Evolutionary conservation across 2,888 invertebrate species (phyloP).

Genomic region (Cataglyphis cursor): DNA sequence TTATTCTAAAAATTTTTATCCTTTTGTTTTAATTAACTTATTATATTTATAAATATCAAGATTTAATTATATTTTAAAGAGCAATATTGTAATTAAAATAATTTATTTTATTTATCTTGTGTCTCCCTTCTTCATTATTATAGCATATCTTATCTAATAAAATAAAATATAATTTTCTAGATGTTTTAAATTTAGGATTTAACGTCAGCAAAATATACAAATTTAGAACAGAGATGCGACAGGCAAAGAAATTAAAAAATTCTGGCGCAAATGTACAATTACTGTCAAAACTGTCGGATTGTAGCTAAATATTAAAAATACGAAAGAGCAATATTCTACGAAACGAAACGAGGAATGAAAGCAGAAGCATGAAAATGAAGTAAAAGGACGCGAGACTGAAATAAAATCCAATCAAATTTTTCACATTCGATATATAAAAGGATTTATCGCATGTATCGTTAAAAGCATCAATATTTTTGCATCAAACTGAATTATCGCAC

Average conservation of each 20-base stretch:
- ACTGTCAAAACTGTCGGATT: conserved; percentile 28
- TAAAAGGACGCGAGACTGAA: conserved; percentile 46
- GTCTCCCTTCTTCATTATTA: no score
- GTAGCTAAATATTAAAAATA: conserved; percentile 44
- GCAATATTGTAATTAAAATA: background rate
- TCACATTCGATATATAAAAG: conserved; percentile 57
- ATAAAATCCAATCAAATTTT: conserved; percentile 48
- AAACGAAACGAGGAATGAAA: conserved; percentile 43
- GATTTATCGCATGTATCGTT: conserved; percentile 47
- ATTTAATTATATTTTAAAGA: background rate
- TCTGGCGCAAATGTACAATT: background rate
- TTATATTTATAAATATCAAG: background rate
- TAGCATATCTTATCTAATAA: conserved; percentile 42
- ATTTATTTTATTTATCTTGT: background rate
- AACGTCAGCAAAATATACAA: conserved; percentile 35
- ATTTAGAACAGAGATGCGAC: background rate
- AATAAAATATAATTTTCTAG: conserved; percentile 66
- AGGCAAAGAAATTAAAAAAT: conserved; percentile 3
- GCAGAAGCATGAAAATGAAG: conserved; percentile 41
- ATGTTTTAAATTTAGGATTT: conserved; percentile 40
- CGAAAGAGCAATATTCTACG: conserved; percentile 30
- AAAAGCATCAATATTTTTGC: conserved; percentile 16
- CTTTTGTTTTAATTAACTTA: conserved; percentile 3
- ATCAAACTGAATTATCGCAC: background rate
- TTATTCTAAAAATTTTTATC: background rate